Evolutionary conservation across 1,140 invertebrate species (phyloP).

Genomic region (Lepidurus packardi): DNA sequence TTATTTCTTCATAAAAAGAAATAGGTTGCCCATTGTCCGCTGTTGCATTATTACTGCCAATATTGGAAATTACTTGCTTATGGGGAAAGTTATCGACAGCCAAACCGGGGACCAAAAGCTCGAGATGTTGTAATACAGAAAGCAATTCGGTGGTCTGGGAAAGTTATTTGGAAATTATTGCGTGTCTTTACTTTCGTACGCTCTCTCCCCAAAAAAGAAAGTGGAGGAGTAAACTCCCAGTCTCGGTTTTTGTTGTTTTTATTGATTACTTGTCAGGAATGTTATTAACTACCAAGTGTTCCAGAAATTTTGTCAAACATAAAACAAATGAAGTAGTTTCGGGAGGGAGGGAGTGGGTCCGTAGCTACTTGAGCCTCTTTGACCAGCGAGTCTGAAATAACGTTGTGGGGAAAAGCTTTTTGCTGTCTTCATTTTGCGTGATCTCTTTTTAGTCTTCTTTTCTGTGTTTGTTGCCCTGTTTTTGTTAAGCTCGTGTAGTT

Average conservation of each 20-base stretch:
- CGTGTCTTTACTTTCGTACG: too few species aligned
- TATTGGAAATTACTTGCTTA: background rate
- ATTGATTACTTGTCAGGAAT: background rate
- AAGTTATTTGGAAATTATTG: too few species aligned
- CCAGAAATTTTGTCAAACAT: background rate
- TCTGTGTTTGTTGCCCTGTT: background rate
- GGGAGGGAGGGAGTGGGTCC: background rate
- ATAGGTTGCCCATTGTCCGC: background rate
- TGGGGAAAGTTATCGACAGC: background rate
- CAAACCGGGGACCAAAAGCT: background rate
- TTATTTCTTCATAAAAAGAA: constrained; percentile 9
- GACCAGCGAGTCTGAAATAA: too few species aligned
- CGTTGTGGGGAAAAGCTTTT: too few species aligned
- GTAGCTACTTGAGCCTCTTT: background rate
- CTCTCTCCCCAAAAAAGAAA: too few species aligned
- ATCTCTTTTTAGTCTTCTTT: background rate
- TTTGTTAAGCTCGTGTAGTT: too few species aligned
- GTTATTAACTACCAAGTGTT: background rate
- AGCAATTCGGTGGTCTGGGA: background rate
- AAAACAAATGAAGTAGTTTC: constrained; percentile 3
- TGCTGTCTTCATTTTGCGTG: too few species aligned
- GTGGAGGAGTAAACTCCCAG: too few species aligned
- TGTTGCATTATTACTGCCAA: background rate
- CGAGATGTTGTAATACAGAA: background rate
- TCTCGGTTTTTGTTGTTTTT: too few species aligned